A percentile compares a stretch with the other conserved stretches of the same genome.
Conservation (phyloP, 2,888 invertebrate species). For the Drosophila barbarae region DNA sequence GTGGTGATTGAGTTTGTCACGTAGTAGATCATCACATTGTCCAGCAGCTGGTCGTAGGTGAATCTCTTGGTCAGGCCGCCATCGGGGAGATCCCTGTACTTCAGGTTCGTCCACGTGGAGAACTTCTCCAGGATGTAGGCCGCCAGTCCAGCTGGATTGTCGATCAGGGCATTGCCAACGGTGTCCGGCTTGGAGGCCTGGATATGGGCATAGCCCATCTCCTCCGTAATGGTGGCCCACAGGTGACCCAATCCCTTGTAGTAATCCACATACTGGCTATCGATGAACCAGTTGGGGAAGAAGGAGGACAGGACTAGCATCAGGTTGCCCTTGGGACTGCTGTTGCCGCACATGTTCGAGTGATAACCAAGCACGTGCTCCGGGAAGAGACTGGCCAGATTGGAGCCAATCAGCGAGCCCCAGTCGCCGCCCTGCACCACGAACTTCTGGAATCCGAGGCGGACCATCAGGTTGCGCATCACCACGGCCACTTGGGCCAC, state of each 20-base stretch:
- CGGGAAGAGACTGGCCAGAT: constrained; percentile 84
- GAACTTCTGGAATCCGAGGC: constrained; percentile 84
- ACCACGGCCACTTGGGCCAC: constrained; percentile 81
- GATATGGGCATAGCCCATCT: constrained; percentile 85
- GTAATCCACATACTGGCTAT: constrained; percentile 80
- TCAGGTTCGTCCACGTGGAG: constrained; percentile 84
- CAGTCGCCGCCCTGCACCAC: constrained; percentile 90
- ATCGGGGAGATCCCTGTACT: constrained; percentile 81
- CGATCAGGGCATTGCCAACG: constrained; percentile 81
- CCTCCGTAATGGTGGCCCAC: constrained; percentile 74
- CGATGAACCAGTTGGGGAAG: constrained; percentile 82
- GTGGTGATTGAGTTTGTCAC: constrained; percentile 86
- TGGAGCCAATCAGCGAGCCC: constrained; percentile 85
- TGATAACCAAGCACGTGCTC: constrained; percentile 82
- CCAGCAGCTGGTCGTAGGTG: constrained; percentile 82
- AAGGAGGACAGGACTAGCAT: constrained; percentile 80
- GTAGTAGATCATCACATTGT: constrained; percentile 92
- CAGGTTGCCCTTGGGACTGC: constrained; percentile 73
- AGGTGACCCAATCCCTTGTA: constrained; percentile 79
- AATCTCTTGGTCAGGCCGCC: constrained; percentile 84
- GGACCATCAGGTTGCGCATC: constrained; percentile 85
- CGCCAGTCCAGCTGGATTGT: constrained; percentile 88
- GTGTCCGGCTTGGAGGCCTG: constrained; percentile 95
- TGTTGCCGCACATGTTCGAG: constrained; percentile 83
- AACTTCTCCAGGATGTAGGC: constrained; percentile 95